Percentiles rank a stretch among this genome's conserved stretches.
Evolutionary conservation across 2,888 invertebrate species (phyloP).

Genomic region (Drosophila kambysellisi): DNA sequence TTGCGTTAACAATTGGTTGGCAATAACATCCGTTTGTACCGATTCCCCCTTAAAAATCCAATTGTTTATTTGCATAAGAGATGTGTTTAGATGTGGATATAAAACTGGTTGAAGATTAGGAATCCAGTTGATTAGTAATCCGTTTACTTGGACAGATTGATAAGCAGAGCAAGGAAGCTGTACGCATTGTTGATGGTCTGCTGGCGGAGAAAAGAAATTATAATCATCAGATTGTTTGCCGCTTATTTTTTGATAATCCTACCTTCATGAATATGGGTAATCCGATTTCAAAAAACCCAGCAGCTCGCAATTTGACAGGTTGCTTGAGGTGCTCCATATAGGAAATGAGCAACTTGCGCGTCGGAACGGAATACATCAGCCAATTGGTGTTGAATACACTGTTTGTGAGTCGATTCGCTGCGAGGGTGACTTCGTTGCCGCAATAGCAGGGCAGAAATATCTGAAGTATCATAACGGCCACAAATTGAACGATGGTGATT

Average conservation of each 20-base stretch:
- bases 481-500: slow-evolving; percentile 63
- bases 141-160: slow-evolving; percentile 70
- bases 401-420: slow-evolving; percentile 65
- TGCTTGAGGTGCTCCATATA: slow-evolving; percentile 80
- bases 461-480: slow-evolving; percentile 73
- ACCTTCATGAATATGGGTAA: slow-evolving; percentile 81
- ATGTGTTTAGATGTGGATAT: not conserved
- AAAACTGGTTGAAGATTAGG: not conserved
- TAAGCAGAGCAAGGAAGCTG: slow-evolving; percentile 78
- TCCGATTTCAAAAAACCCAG: slow-evolving; percentile 78
- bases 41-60: not conserved
- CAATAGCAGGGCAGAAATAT: slow-evolving; percentile 82
- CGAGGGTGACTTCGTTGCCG: slow-evolving; percentile 75
- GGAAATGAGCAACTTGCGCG: slow-evolving; percentile 67
- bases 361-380: slow-evolving; percentile 63
- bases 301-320: slow-evolving; percentile 72
- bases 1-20: not conserved
- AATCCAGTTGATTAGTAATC: no score
- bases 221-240: not conserved
- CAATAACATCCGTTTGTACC: not conserved
- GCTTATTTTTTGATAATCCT: not conserved
- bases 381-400: slow-evolving; percentile 78
- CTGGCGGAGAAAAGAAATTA: slow-evolving; percentile 17
- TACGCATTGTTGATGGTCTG: slow-evolving; percentile 80
- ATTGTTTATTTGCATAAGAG: not conserved